phyloP scores from a whole-genome alignment of 2,888 invertebrate genomes.

The Sisyra nigra region DNA sequence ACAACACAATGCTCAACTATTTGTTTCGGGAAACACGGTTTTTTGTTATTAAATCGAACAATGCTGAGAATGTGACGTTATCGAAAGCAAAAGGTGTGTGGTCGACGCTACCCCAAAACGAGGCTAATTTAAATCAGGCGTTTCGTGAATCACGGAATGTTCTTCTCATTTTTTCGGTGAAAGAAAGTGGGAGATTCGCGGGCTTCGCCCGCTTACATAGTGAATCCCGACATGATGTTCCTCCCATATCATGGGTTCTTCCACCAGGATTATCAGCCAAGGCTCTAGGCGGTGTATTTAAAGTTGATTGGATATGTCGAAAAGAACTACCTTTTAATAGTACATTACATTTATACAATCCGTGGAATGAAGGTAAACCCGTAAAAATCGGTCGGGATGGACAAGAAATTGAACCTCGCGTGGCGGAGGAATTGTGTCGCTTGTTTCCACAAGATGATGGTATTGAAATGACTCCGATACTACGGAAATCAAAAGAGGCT shows the following conservation, averaged over 20 bases:
- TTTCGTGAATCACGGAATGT: constrained; percentile 88
- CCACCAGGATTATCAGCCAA: constrained; percentile 87
- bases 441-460: constrained; percentile 87
- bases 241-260: constrained; percentile 83
- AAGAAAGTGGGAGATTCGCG: constrained; percentile 91
- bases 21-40: constrained; percentile 87
- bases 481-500: constrained; percentile 72
- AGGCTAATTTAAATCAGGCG: constrained; percentile 89
- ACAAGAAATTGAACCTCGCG: constrained; percentile 92
- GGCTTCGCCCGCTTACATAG: constrained; percentile 85
- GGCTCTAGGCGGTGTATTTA: constrained; percentile 89
- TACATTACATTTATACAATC: constrained; percentile 85
- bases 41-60: constrained; percentile 95
- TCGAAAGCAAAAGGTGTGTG: constrained; percentile 94
- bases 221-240: constrained; percentile 78
- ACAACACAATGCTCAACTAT: constrained; percentile 80
- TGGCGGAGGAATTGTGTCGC: constrained; percentile 86
- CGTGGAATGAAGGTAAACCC: constrained; percentile 97
- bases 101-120: constrained; percentile 96
- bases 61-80: constrained; percentile 87
- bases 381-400: constrained; percentile 99
- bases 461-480: constrained; percentile 75
- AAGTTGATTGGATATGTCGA: constrained; percentile 93
- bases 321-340: constrained; percentile 86
- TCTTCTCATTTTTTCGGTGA: constrained; percentile 89